Conservation (phyloP, 1,140 invertebrate genomes). For the Telenomus remus region DNA sequence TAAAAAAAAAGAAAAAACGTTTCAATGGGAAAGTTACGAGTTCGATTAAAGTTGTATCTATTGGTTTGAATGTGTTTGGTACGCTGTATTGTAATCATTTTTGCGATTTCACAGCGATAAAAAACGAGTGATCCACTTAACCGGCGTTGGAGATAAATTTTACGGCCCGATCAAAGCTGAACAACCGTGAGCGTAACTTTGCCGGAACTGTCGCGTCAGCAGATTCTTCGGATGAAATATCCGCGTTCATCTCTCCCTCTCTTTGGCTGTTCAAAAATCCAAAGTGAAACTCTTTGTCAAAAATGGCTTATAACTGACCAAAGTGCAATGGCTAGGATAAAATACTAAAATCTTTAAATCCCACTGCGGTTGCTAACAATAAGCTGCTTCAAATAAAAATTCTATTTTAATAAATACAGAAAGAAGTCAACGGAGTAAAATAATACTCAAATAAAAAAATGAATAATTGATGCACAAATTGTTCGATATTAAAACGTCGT, state of each 20-base stretch:
- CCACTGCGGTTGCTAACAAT: too few species aligned
- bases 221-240: constrained; percentile 45
- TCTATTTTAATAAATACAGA: too few species aligned
- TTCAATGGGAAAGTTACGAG: too few species aligned
- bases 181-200: constrained; percentile 28
- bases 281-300: constrained; percentile 35
- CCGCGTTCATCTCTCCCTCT: constrained; percentile 9
- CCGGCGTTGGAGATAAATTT: constrained; percentile 39
- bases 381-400: too few species aligned
- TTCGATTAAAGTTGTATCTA: too few species aligned
- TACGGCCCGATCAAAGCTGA: constrained; percentile 35
- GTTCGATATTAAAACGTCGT: too few species aligned
- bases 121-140: constrained; percentile 44
- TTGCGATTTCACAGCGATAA: constrained; percentile 21
- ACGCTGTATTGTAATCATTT: constrained; percentile 12
- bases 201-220: constrained; percentile 37
- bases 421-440: too few species aligned
- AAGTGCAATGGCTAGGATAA: constrained; percentile 5
- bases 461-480: too few species aligned
- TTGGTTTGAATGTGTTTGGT: too few species aligned
- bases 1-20: too few species aligned
- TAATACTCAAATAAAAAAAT: too few species aligned
- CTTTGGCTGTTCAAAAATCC: constrained; percentile 29
- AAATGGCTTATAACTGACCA: constrained; percentile 39
- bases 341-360: too few species aligned